Base-by-base conservation (phyloP, 2,113 vertebrate species). In the Gobiocypris rarus region DNA sequence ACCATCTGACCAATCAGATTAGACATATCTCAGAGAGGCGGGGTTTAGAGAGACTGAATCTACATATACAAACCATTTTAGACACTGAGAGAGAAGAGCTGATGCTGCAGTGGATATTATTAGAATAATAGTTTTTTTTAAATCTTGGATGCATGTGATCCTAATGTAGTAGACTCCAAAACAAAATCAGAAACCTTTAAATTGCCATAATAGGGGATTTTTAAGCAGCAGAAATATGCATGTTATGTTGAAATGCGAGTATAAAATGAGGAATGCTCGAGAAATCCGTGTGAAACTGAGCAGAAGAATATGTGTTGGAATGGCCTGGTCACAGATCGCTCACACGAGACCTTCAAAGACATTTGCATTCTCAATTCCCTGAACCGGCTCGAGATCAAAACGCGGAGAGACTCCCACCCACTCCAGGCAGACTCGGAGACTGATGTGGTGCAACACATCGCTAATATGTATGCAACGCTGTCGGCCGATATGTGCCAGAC, bases 391-490 rank as follows among this genome's bases (percentile, higher is more conserved):
- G 0, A 71, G 69, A 71, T 71, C 69, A 71, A 71, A 71, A 71
- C 38, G 22, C 9, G 7, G 38, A n/a, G 28, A 58, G 31, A 77
- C 54, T 54, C 54, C 22, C 54, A 24, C 11, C 22, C 31, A 15
- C 54, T 59, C 22, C 75, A 41, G 54, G 74, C 74, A 34, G 74
- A 54, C 50, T 50, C 24, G 2, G 28, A 75, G 24, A 9, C 14
- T 76, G 31, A 76, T 76, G 31, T n/a, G 28, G 19, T 24, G 69
- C 38, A 71, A 38, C 75, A 76, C 52, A 38, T n/a, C 56, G 50
- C 3, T 34, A 58, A 58, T 58, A 24, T 56, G 28, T 34, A 43
- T 24, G 76, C 56, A 61, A 9, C 34, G 56, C 34, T 26, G 24
- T 28, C 7, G 34, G 45, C 22, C 45, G 31, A 58, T 14, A 8